phyloP scores from a whole-genome alignment of 1,140 invertebrate genomes.

The Fopius arisanus region DNA sequence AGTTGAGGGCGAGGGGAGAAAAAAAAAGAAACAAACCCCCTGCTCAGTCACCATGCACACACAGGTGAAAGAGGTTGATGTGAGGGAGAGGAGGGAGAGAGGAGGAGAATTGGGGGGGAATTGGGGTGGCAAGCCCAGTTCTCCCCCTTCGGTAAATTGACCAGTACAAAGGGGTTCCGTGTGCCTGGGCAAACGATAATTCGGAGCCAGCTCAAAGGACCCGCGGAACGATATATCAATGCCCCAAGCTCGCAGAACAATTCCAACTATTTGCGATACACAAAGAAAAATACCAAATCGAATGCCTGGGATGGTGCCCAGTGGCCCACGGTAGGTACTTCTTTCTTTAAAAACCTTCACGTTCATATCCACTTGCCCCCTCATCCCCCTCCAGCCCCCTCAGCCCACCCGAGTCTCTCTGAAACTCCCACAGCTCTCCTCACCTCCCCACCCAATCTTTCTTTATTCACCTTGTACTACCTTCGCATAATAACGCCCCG shows the following conservation, averaged over 20 bases:
- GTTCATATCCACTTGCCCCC: constrained; percentile 20
- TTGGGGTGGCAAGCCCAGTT: constrained; percentile 23
- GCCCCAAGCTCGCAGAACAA: constrained; percentile 63
- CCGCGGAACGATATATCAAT: constrained; percentile 66
- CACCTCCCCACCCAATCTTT: constrained; percentile 30
- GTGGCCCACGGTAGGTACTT: constrained; percentile 34
- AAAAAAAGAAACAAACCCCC: constrained; percentile 21
- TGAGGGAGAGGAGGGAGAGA: too few relatives aligned
- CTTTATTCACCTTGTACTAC: constrained; percentile 32
- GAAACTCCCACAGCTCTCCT: constrained; percentile 37
- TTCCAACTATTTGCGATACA: constrained; percentile 66
- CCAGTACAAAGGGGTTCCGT: constrained; percentile 36
- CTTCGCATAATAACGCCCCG: constrained; percentile 25
- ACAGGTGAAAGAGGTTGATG: constrained; percentile 3
- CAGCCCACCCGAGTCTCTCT: too few relatives aligned
- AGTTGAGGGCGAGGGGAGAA: not conserved
- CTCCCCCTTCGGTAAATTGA: constrained; percentile 32
- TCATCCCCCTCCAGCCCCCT: constrained; percentile 22
- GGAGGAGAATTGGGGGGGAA: too few relatives aligned
- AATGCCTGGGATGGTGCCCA: constrained; percentile 63
- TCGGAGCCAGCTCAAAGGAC: constrained; percentile 57
- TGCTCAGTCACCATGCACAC: constrained; percentile 10
- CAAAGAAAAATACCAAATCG: constrained; percentile 67
- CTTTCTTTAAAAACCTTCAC: constrained; percentile 20
- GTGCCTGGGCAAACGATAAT: constrained; percentile 39